Evolutionary conservation across 2,888 invertebrate species (phyloP).

Genomic region (Andrena dorsata): DNA sequence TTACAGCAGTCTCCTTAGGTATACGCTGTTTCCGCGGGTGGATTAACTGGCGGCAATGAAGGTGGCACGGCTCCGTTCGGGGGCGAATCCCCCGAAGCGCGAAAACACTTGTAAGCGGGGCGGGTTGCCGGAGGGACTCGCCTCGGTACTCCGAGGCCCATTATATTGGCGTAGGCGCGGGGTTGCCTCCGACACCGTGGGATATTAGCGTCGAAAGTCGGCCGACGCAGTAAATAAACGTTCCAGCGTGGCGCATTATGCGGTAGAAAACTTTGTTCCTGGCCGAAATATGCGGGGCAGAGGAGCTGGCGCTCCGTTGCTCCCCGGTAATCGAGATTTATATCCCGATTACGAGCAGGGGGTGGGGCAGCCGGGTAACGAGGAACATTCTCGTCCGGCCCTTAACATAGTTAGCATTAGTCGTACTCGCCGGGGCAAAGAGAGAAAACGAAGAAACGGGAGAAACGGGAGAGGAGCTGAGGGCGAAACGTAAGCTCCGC

Average conservation of each 20-base stretch:
- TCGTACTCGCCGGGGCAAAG: slow-evolving; percentile 58
- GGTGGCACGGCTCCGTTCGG: not conserved
- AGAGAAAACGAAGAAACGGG: slow-evolving; percentile 26
- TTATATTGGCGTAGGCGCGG: slow-evolving; percentile 20
- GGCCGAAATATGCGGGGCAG: slow-evolving; percentile 60
- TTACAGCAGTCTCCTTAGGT: not conserved
- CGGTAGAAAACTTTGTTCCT: slow-evolving; percentile 59
- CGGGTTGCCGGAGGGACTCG: not conserved
- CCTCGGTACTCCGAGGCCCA: not conserved
- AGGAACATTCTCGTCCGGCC: slow-evolving; percentile 68
- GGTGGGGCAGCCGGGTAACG: slow-evolving; percentile 62
- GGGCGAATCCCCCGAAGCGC: slow-evolving; percentile 62
- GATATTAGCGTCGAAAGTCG: slow-evolving; percentile 72
- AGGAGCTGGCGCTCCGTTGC: slow-evolving; percentile 35
- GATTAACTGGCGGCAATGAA: not conserved
- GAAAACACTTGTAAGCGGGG: slow-evolving; percentile 72
- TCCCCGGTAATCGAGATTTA: slow-evolving; percentile 67
- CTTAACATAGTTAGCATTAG: slow-evolving; percentile 71
- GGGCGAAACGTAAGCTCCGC: slow-evolving; percentile 7
- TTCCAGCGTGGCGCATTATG: slow-evolving; percentile 62
- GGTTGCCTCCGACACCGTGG: slow-evolving; percentile 40
- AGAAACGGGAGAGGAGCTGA: slow-evolving; percentile 5
- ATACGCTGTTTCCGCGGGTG: not conserved
- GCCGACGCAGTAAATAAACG: slow-evolving; percentile 67
- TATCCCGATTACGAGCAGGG: slow-evolving; percentile 62